These are phyloP conservation scores for Bombus waltoni DNA, from an alignment of 1,140 invertebrate genomes.

Conservation along the genomic window DNA sequence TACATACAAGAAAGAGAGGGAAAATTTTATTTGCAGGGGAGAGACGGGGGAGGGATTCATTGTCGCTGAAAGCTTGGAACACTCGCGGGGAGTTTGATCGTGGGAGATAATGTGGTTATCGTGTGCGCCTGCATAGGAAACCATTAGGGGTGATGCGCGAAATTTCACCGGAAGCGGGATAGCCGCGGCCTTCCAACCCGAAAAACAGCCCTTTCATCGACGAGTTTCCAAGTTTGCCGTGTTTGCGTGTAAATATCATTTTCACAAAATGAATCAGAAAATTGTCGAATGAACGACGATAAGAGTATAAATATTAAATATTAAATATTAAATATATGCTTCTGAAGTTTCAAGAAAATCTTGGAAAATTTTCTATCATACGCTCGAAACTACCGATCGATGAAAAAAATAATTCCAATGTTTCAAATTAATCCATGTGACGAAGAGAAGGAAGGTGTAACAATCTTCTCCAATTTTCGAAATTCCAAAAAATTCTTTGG, in stretches of 20 bases:
- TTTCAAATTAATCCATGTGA: no score
- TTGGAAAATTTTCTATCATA: no score
- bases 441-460: no score
- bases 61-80: not conserved
- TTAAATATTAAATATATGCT: no score
- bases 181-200: not conserved
- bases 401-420: no score
- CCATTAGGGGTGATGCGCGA: not conserved
- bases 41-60: not conserved
- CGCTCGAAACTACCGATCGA: no score
- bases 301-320: no score
- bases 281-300: fast-evolving
- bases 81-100: not conserved
- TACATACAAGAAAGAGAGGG: not conserved
- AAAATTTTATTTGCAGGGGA: not conserved
- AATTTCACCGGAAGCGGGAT: not conserved
- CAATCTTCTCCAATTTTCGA: no score
- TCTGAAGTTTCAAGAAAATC: no score
- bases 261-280: not conserved
- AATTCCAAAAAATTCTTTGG: no score
- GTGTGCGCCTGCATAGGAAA: not conserved
- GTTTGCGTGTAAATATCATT: not conserved
- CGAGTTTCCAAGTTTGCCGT: not conserved
- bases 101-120: not conserved
- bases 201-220: not conserved